Evolutionary conservation across 2,888 invertebrate genomes (phyloP).

Genomic region (Stenotaenia linearis): DNA sequence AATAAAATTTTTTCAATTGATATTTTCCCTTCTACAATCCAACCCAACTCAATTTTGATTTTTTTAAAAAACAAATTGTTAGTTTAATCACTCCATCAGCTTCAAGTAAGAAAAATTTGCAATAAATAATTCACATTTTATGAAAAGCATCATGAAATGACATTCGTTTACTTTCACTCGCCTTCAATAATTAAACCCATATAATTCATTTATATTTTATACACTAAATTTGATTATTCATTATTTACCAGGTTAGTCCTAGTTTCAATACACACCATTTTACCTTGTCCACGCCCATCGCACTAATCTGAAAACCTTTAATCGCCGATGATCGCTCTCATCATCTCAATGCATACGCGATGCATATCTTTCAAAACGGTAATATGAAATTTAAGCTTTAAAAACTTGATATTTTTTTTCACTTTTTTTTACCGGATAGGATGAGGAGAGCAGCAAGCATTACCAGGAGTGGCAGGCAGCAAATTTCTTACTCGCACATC

Average conservation of each 20-base stretch:
- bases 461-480: conserved; percentile 19
- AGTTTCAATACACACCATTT: neutral
- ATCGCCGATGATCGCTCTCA: neutral
- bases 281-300: neutral
- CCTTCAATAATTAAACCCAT: neutral
- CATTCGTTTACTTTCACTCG: neutral
- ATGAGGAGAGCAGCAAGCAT: conserved; percentile 16
- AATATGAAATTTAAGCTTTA: neutral
- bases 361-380: neutral
- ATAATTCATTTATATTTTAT: neutral
- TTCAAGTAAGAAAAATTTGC: neutral
- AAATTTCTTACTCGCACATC: conserved; percentile 19
- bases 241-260: neutral
- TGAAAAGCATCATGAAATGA: neutral
- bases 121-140: neutral
- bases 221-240: too few relatives aligned
- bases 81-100: too few relatives aligned
- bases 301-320: neutral
- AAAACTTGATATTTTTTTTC: neutral
- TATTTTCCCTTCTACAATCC: neutral
- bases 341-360: neutral
- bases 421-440: neutral
- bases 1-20: too few relatives aligned
- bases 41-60: too few relatives aligned
- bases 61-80: too few relatives aligned